Evolutionary conservation across 2,888 invertebrate genomes (phyloP).

Genomic region (Blastobasis lacticolella): DNA sequence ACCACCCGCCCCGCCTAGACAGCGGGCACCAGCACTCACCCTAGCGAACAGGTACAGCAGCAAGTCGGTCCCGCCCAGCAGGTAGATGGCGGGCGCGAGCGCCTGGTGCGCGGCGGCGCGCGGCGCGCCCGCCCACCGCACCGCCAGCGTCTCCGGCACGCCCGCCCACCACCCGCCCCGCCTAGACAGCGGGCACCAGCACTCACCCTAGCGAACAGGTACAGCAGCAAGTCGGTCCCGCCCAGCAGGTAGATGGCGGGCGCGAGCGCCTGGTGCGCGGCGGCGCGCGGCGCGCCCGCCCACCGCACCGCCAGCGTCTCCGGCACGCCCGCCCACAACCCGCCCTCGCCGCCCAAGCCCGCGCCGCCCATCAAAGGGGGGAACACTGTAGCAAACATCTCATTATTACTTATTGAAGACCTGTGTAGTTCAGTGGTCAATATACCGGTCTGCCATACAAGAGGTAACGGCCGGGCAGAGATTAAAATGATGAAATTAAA

Average conservation of each 20-base stretch:
- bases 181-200: slow-evolving; percentile 27
- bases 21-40: slow-evolving; percentile 57
- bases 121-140: slow-evolving; percentile 36
- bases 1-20: slow-evolving; percentile 11
- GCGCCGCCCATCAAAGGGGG: slow-evolving; percentile 12
- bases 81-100: slow-evolving; percentile 68
- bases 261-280: slow-evolving; percentile 66
- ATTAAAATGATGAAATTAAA: no score
- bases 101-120: slow-evolving; percentile 63
- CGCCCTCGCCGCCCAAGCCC: slow-evolving; percentile 17
- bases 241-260: slow-evolving; percentile 75
- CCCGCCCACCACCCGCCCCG: slow-evolving; percentile 17
- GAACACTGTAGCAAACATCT: slow-evolving; percentile 17
- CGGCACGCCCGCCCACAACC: slow-evolving; percentile 27
- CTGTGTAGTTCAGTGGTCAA: no score
- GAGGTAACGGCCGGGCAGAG: no score
- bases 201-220: slow-evolving; percentile 78
- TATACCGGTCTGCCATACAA: no score
- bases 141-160: slow-evolving; percentile 48
- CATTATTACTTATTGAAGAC: no score
- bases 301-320: slow-evolving; percentile 47
- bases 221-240: slow-evolving; percentile 78
- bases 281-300: slow-evolving; percentile 38
- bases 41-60: slow-evolving; percentile 80
- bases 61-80: slow-evolving; percentile 77